phyloP scores from a whole-genome alignment of 2,113 vertebrate genomes.

The Thymallus thymallus region DNA sequence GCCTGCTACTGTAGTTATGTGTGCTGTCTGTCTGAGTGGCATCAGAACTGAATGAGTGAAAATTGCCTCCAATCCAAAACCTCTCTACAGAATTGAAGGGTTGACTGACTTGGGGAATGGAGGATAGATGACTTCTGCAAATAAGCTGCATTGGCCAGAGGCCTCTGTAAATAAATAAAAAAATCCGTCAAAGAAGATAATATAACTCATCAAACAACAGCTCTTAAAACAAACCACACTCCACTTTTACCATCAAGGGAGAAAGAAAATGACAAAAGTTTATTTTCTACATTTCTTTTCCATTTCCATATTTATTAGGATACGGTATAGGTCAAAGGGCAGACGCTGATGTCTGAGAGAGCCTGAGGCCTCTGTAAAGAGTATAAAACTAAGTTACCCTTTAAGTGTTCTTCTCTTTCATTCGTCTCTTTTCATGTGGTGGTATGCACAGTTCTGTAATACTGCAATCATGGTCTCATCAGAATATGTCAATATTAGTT shows the following conservation, averaged over 20 bases:
- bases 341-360: neutral
- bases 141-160: neutral
- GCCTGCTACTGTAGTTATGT: neutral
- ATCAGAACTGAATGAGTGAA: neutral
- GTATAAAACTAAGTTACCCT: neutral
- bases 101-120: neutral
- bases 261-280: neutral
- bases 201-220: neutral
- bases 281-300: neutral
- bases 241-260: neutral
- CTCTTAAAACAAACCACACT: neutral
- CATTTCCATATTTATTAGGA: neutral
- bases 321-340: neutral
- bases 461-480: too few species aligned
- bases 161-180: neutral
- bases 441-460: too few species aligned
- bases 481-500: too few species aligned
- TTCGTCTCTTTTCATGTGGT: too few species aligned
- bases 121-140: neutral
- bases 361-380: neutral
- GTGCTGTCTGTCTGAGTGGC: neutral
- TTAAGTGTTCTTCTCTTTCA: neutral
- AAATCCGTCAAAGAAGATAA: neutral
- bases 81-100: neutral
- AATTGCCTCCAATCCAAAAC: neutral